A percentile compares a stretch with the other conserved stretches of the same genome.
phyloP scores from a whole-genome alignment of 2,113 vertebrate genomes.

The Actenoides lindsayi region DNA sequence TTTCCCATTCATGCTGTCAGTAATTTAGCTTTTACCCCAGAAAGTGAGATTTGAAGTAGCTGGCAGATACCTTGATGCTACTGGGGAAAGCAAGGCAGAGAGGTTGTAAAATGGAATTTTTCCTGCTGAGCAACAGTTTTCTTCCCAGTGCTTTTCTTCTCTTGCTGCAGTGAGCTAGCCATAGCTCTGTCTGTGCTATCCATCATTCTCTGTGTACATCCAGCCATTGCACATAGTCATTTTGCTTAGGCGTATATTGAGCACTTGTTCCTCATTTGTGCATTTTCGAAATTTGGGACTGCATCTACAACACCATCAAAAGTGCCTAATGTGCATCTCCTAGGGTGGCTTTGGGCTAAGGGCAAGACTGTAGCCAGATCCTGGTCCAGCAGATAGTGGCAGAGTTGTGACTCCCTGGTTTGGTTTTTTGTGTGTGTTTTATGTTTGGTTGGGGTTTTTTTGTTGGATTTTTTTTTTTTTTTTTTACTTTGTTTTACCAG shows the following conservation, averaged over 20 bases:
- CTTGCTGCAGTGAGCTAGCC: background rate
- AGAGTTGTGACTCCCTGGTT: background rate
- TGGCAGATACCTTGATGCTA: background rate
- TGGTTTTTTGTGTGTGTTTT: too few relatives aligned
- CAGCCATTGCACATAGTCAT: background rate
- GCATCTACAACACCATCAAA: fast-evolving
- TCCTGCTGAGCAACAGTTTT: background rate
- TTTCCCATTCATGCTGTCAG: background rate
- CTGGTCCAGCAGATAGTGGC: background rate
- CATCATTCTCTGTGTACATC: fast-evolving
- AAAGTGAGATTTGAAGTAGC: background rate
- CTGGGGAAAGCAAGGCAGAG: background rate
- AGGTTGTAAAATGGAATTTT: background rate
- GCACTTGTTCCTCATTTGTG: background rate
- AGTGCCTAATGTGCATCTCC: background rate
- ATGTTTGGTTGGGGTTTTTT: too few relatives aligned
- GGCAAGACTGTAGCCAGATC: background rate
- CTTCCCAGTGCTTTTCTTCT: background rate
- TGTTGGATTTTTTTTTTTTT: background rate
- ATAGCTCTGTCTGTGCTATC: background rate
- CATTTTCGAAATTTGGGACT: background rate
- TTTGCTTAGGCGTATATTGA: background rate
- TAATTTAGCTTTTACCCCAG: background rate
- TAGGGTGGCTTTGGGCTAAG: background rate
- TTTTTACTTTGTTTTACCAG: background rate